Conservation (phyloP, 2,113 vertebrate species). For the Tautogolabrus adspersus region DNA sequence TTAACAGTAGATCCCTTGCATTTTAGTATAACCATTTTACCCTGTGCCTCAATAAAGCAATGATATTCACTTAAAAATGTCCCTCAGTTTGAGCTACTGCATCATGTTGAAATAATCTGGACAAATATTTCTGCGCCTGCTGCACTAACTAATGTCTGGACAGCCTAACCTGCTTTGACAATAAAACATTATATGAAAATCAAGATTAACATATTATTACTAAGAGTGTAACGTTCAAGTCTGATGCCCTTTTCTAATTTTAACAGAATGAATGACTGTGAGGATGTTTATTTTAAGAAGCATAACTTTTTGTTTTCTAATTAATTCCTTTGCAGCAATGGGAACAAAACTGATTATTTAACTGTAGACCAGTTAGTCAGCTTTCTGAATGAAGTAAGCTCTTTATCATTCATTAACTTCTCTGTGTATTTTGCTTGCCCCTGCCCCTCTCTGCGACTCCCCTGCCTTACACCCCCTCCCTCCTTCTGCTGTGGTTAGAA, state of each 20-base stretch:
- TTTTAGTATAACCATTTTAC: background rate
- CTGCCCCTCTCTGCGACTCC: slow-evolving; percentile 74
- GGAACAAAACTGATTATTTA: slow-evolving; percentile 99
- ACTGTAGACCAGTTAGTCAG: slow-evolving; percentile 99
- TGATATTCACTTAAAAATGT: slow-evolving; percentile 13
- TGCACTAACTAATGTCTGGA: slow-evolving; percentile 89
- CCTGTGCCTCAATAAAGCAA: slow-evolving; percentile 1
- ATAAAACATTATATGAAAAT: slow-evolving; percentile 84
- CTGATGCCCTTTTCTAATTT: slow-evolving; percentile 51
- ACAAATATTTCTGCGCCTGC: slow-evolving; percentile 83
- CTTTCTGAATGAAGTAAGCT: slow-evolving; percentile 99
- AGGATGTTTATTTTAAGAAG: slow-evolving; percentile 65
- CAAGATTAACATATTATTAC: slow-evolving; percentile 52
- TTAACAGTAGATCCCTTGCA: background rate
- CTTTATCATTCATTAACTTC: slow-evolving; percentile 99
- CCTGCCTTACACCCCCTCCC: slow-evolving; percentile 54
- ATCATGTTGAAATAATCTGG: slow-evolving; percentile 51
- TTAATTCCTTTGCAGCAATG: slow-evolving; percentile 99
- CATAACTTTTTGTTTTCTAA: slow-evolving; percentile 87
- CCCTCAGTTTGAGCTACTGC: slow-evolving; percentile 30
- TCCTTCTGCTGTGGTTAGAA: slow-evolving; percentile 57
- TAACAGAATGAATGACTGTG: slow-evolving; percentile 61
- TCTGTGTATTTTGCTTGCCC: slow-evolving; percentile 89
- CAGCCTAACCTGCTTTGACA: slow-evolving; percentile 89
- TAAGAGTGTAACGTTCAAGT: slow-evolving; percentile 52